phyloP scores from a whole-genome alignment of 2,888 invertebrate species.

The Limenitis camilla region DNA sequence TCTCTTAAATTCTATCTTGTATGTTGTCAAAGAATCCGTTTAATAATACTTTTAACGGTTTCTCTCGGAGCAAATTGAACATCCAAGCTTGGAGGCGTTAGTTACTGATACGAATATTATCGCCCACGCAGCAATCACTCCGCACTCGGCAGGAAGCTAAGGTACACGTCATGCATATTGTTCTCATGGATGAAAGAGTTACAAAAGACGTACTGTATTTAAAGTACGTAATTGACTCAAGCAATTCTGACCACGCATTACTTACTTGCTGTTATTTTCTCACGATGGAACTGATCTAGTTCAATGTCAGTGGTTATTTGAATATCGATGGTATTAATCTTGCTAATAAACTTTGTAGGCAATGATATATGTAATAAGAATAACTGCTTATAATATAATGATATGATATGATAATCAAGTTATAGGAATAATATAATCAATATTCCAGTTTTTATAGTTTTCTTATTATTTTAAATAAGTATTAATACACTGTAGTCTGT shows the following conservation, averaged over 20 bases:
- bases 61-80: conserved; percentile 1
- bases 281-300: conserved; percentile 30
- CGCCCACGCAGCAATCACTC: conserved; percentile 49
- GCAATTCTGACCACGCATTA: conserved; percentile 16
- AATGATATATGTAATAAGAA: too few species aligned
- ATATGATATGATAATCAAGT: too few species aligned
- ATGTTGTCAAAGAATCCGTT: neutral
- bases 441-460: too few species aligned
- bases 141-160: conserved; percentile 47
- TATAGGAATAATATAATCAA: too few species aligned
- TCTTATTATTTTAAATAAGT: neutral
- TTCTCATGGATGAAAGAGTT: conserved; percentile 30
- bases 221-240: conserved; percentile 20
- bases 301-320: conserved; percentile 29
- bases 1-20: too few species aligned
- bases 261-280: conserved; percentile 24
- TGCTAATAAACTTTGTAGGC: neutral
- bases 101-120: conserved; percentile 34
- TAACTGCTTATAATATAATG: too few species aligned
- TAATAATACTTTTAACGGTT: neutral
- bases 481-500: neutral
- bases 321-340: conserved; percentile 17
- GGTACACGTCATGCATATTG: conserved; percentile 35
- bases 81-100: conserved; percentile 10
- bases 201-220: conserved; percentile 27